Base-by-base conservation (phyloP, 1,140 invertebrate species). In the Bombus polaris region DNA sequence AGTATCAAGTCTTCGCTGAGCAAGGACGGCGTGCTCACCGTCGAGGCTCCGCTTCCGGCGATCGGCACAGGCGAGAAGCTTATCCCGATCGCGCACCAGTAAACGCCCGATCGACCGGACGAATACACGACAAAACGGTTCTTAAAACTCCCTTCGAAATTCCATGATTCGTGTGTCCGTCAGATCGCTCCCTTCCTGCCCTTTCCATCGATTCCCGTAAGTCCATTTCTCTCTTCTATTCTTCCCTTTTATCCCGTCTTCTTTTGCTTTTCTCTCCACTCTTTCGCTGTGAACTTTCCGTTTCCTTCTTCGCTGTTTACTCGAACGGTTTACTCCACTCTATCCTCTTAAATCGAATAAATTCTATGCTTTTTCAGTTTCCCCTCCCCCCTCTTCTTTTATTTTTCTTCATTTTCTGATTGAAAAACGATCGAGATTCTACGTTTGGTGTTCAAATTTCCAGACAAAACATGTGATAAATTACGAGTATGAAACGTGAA, bases 21-120 rank as follows among this genome's bases (percentile, higher is more conserved):
- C 92, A 98, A 98, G 95, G 98, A 99, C 93, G 98, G 98, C 66
- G 98, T 99, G 15, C 96, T 99, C 25, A 99, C 98, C 9, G 98
- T 99, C 15, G 98, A 99, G 94, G 98, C 98, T n/a, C 98, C 98
- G 5, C 95, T 98, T 92, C 98, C 98, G 25, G 97, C 97, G 44
- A 95, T 98, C 65, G 96, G 96, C 71, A 95, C 96, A 39, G 96
- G 97, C 87, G 97, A 98, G 94, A 97, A 97, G 92, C 94, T 97
- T 90, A 98, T 98, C 95, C 97, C 97, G 88, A 98, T 98, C 92
- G 96, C 97, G 87, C 97, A 98, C 92, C 96, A 97, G 90, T 97
- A 96, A 22, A 70, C 6, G 6, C 18, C 22, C 47, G 73, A 75
- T 53, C 35, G 13, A 68, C 13, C 18, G 35, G 53, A 75, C 62